Evolutionary conservation across 1,140 invertebrate genomes (phyloP).

Genomic region (Zaprionus ornatus): DNA sequence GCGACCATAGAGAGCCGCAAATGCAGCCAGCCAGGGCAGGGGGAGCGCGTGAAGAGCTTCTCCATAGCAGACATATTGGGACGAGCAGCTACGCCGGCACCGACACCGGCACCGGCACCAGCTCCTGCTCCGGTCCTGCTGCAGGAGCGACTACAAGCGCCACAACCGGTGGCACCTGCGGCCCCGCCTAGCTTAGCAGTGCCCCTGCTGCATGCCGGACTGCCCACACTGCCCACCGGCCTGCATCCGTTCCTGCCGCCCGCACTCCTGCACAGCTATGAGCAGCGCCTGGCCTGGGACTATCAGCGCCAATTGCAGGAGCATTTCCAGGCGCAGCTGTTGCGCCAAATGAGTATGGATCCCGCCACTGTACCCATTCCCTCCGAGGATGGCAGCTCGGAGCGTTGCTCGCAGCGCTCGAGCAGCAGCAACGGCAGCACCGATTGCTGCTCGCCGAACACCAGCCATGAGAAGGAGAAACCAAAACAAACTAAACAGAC

Average conservation of each 20-base stretch:
- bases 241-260: conserved; percentile 78
- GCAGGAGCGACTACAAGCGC: conserved; percentile 38
- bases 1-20: conserved; percentile 31
- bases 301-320: conserved; percentile 85
- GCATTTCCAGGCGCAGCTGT: conserved; percentile 82
- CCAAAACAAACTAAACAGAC: conserved; percentile 56
- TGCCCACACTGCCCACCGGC: conserved; percentile 36
- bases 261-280: conserved; percentile 76
- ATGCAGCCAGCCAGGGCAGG: conserved; percentile 27
- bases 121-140: neutral
- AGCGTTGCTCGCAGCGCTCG: conserved; percentile 84
- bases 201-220: conserved; percentile 25
- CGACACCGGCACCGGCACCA: conserved; percentile 12
- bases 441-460: conserved; percentile 87
- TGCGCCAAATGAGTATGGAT: conserved; percentile 82
- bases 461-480: conserved; percentile 33
- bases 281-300: conserved; percentile 85
- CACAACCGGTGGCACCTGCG: conserved; percentile 10
- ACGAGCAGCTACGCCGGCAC: conserved; percentile 83
- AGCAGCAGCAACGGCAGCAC: conserved; percentile 85
- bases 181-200: neutral
- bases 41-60: conserved; percentile 92
- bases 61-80: conserved; percentile 96
- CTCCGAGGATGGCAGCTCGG: conserved; percentile 84
- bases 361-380: conserved; percentile 74